phyloP scores from a whole-genome alignment of 2,113 vertebrate species.

The Varanus komodoensis region DNA sequence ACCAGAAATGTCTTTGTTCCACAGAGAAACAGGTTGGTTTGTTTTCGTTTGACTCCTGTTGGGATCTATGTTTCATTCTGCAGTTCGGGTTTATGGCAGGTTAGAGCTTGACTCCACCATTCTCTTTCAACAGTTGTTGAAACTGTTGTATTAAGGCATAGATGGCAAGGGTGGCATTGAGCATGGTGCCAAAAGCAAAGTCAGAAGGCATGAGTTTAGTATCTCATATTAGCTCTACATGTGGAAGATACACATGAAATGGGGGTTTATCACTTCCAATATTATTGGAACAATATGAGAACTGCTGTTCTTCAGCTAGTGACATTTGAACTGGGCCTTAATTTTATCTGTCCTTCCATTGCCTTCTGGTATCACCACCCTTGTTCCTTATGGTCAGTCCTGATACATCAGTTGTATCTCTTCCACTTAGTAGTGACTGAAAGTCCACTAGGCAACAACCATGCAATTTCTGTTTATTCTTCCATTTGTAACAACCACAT shows the following conservation, averaged over 20 bases:
- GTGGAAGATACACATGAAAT: neutral
- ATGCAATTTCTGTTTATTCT: neutral
- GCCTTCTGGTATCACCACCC: neutral
- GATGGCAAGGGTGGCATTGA: neutral
- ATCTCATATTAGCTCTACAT: neutral
- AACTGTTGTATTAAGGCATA: conserved; percentile 10
- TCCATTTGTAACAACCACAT: neutral
- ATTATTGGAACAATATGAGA: neutral
- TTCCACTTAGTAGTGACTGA: neutral
- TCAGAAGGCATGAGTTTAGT: neutral
- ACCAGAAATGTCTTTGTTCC: conserved; percentile 62
- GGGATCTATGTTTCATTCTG: conserved; percentile 44
- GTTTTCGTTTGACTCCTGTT: conserved; percentile 56
- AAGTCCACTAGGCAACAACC: neutral
- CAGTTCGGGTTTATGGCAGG: conserved; percentile 50
- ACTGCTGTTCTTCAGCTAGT: neutral
- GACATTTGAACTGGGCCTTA: neutral
- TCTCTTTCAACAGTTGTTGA: conserved; percentile 45
- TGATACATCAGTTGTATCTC: neutral
- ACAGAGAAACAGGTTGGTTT: conserved; percentile 65
- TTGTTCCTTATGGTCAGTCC: neutral
- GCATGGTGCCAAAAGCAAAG: too few species aligned
- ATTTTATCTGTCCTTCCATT: neutral
- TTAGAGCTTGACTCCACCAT: conserved; percentile 51
- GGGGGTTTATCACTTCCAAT: neutral